Evolutionary conservation across 1,140 invertebrate genomes (phyloP), one percentile per base, ranked within the genome.

Genomic region (Drosophila kepulauana): DNA sequence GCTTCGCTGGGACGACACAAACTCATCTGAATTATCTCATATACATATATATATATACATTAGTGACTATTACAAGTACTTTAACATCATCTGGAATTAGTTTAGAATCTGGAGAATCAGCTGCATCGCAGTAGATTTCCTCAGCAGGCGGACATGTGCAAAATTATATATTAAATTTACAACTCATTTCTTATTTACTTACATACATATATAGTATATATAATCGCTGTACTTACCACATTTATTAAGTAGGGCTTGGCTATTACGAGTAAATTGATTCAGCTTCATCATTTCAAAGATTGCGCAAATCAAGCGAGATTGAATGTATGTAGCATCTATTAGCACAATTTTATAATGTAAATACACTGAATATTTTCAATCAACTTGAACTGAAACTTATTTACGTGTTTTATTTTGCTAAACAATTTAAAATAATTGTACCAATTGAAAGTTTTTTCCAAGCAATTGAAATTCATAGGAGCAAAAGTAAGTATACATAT

Each of bases 1-100:
- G 80, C 92, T 15, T 92, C 92, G 3, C 71, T 92, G 16, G 92
- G 92, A 11, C 70, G 92, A 30, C 90, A 90, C 65, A 90, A 91
- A 57, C 79, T 90, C 5, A 92, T 89, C 51, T 89, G 69, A 82
- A 61, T 16, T 45, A n/a, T 56, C 35, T 61, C 48, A 52, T 67
- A 61, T 71, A 45, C 75, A 25, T 20, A 20, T 16, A 15, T 16
- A 16, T 2, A 20, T 20, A 20, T 25, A 25, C 0, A 38, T 41
- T 75, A 75, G 28, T 25, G 10, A 46, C 51, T 64, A 70, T 52
- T 20, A 57, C 33, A 35, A 52, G 28, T 52, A 52, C 5, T 57
- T n/a, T 20, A 48, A 56, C 13, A 20, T 15, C 15, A 35, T 59
- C 48, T 45, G 56, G 64, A 76, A 43, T 62, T 65, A 84, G 56